A percentile compares a stretch with the other conserved stretches of the same genome.
These are phyloP conservation scores for Meandrina meandrites DNA, from an alignment of 92 coral and sea anemone genomes.

Conservation along the genomic window DNA sequence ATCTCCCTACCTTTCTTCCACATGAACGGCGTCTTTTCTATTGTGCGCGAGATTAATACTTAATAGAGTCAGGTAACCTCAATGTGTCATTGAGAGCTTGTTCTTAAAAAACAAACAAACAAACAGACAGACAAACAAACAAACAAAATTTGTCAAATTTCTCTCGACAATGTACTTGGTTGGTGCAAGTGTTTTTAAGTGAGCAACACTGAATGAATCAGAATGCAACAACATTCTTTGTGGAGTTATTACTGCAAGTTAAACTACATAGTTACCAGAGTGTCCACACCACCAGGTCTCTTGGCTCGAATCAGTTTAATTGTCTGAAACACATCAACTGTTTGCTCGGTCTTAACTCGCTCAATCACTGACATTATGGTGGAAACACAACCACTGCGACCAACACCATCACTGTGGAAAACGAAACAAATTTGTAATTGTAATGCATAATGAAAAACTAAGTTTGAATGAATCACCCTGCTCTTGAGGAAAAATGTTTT, in stretches of 20 bases:
- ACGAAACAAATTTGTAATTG: not conserved
- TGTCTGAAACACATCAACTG: constrained; percentile 75
- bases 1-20: too few relatives aligned
- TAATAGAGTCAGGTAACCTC: too few relatives aligned
- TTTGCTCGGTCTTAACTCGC: constrained; percentile 73
- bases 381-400: constrained; percentile 29
- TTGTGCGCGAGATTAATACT: too few relatives aligned
- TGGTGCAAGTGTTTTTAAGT: not conserved
- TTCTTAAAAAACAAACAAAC: too few relatives aligned
- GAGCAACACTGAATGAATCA: not conserved
- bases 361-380: constrained; percentile 52
- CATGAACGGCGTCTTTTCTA: too few relatives aligned
- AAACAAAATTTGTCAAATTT: not conserved
- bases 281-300: constrained; percentile 66
- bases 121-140: too few relatives aligned
- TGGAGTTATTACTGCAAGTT: too few relatives aligned
- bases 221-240: not conserved
- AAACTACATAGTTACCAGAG: constrained; percentile 39
- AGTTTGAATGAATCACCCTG: not conserved
- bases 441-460: not conserved
- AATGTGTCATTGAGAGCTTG: too few relatives aligned
- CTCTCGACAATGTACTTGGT: not conserved
- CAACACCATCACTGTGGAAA: constrained; percentile 35
- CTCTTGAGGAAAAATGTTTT: not conserved
- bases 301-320: constrained; percentile 74